These are phyloP conservation scores for Myxocyprinus asiaticus DNA, from an alignment of 2,113 vertebrate species.

Conservation along the genomic window DNA sequence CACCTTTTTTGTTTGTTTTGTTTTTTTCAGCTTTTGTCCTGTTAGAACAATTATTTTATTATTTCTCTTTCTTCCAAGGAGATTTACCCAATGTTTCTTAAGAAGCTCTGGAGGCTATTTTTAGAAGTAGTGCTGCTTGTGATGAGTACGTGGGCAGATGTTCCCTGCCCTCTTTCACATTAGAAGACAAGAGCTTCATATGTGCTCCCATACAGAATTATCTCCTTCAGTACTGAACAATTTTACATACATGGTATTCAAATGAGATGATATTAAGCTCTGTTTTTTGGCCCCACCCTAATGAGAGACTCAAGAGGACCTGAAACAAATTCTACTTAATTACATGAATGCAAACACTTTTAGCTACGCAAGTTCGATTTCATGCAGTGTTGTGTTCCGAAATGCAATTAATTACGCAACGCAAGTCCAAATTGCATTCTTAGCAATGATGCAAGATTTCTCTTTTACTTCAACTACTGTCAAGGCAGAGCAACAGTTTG, in stretches of 20 bases:
- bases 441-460: neutral
- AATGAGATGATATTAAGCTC: neutral
- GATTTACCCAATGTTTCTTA: constrained; percentile 37
- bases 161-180: constrained; percentile 8
- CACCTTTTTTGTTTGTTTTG: constrained; percentile 14
- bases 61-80: constrained; percentile 14
- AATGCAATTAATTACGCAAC: too few relatives aligned
- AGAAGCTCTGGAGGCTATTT: constrained; percentile 31
- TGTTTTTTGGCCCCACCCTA: constrained; percentile 3
- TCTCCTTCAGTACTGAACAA: neutral
- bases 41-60: constrained; percentile 44
- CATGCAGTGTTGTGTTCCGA: neutral
- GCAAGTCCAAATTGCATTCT: too few relatives aligned
- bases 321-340: neutral
- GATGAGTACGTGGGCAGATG: constrained; percentile 14
- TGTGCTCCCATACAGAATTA: neutral
- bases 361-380: neutral
- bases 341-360: neutral
- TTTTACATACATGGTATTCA: constrained; percentile 10
- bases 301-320: constrained; percentile 19
- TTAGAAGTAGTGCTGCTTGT: constrained; percentile 13
- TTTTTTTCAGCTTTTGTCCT: constrained; percentile 34
- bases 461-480: neutral
- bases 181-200: constrained; percentile 15
- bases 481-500: too few relatives aligned